A percentile compares a stretch with the other conserved stretches of the same genome.
Conservation (phyloP, 2,113 vertebrate genomes). For the Odontophorus gujanensis region DNA sequence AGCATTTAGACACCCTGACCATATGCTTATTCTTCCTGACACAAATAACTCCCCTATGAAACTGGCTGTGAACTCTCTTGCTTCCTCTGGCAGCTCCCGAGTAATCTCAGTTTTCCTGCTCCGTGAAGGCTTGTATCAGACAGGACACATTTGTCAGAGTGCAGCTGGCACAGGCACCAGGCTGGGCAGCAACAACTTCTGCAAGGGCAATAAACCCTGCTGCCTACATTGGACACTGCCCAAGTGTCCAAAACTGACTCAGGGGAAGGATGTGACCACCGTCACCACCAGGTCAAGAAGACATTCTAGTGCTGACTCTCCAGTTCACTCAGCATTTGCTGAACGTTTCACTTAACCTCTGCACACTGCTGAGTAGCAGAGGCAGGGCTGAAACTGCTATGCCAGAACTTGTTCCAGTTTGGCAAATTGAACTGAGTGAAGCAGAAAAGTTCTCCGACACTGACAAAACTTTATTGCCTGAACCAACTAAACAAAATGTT, state of each 20-base stretch:
- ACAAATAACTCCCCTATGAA: background rate
- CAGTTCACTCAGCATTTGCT: background rate
- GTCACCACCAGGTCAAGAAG: constrained; percentile 10
- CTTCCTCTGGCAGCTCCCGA: background rate
- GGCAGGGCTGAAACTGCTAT: constrained; percentile 14
- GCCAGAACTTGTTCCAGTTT: constrained; percentile 49
- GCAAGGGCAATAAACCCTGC: background rate
- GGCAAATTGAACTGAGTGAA: constrained; percentile 34
- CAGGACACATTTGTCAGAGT: background rate
- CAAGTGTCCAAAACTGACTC: background rate
- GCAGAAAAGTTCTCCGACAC: background rate
- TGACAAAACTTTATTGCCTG: background rate
- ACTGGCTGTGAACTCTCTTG: background rate
- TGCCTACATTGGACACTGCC: background rate
- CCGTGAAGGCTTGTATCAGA: background rate
- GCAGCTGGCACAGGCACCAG: fast-evolving
- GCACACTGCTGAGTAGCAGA: constrained; percentile 34
- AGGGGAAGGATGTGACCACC: background rate
- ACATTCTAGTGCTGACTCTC: background rate
- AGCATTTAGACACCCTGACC: background rate
- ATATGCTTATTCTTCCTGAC: background rate
- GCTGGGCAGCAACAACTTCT: fast-evolving
- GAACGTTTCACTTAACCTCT: background rate
- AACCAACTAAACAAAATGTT: background rate
- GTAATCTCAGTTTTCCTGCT: background rate